phyloP scores from a whole-genome alignment of 1,140 invertebrate species.

The Drosophila bifasciata region DNA sequence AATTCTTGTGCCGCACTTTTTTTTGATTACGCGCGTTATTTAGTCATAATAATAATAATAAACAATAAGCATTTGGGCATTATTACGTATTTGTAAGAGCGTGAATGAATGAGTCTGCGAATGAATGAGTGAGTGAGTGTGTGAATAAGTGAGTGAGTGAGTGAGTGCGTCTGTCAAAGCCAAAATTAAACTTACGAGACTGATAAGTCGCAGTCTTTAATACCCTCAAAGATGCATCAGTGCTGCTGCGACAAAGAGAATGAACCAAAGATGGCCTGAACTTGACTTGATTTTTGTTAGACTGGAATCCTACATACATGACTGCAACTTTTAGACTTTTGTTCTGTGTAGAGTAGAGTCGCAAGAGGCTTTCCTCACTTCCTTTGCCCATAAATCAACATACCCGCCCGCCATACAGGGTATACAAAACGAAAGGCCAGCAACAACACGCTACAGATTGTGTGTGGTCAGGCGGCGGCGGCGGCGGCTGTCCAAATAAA shows the following conservation, averaged over 20 bases:
- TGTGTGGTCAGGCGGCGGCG: slow-evolving; percentile 39
- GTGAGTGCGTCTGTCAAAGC: slow-evolving; percentile 43
- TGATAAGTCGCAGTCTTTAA: too few relatives aligned
- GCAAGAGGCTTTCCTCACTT: too few relatives aligned
- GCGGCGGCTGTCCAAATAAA: slow-evolving; percentile 16
- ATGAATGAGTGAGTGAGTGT: slow-evolving; percentile 33
- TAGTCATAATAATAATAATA: slow-evolving; percentile 62
- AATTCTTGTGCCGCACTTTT: slow-evolving; percentile 37
- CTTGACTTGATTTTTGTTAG: too few relatives aligned
- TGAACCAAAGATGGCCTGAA: too few relatives aligned
- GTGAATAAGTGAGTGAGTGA: slow-evolving; percentile 40
- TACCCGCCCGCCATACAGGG: too few relatives aligned
- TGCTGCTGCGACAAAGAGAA: too few relatives aligned
- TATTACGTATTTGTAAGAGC: slow-evolving; percentile 57
- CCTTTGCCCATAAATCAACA: too few relatives aligned
- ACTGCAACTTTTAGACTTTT: too few relatives aligned
- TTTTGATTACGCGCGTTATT: slow-evolving; percentile 39
- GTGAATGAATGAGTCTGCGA: slow-evolving; percentile 30
- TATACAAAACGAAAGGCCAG: slow-evolving; percentile 63
- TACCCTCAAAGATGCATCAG: too few relatives aligned
- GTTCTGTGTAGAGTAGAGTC: too few relatives aligned
- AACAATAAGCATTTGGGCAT: slow-evolving; percentile 64
- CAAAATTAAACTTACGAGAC: background rate
- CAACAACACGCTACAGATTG: slow-evolving; percentile 38
- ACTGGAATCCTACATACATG: too few relatives aligned